Percentiles rank a stretch among this genome's conserved stretches.
Evolutionary conservation across 2,888 invertebrate genomes (phyloP).

Genomic region (Thera obeliscata): DNA sequence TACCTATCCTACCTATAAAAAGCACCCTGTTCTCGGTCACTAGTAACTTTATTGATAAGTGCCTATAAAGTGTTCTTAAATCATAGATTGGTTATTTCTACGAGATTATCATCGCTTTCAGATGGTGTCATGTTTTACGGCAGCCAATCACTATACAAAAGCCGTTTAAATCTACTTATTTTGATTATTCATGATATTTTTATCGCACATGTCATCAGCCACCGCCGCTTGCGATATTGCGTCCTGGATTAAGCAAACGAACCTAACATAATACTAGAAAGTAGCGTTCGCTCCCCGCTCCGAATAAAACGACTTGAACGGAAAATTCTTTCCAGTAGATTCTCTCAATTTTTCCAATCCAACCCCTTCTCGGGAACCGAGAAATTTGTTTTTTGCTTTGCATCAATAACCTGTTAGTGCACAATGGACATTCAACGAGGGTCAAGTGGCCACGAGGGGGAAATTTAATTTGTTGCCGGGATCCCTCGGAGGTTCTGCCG

Average conservation of each 20-base stretch:
- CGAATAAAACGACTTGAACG: constrained; percentile 20
- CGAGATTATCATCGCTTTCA: too few species aligned
- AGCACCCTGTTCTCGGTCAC: too few species aligned
- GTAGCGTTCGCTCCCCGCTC: constrained; percentile 8
- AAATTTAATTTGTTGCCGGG: constrained; percentile 68
- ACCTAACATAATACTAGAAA: constrained; percentile 17
- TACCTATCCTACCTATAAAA: too few species aligned
- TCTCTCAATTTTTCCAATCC: constrained; percentile 31
- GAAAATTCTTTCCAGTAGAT: constrained; percentile 29
- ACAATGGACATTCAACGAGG: constrained; percentile 63
- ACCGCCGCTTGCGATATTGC: constrained; percentile 10
- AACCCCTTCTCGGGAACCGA: constrained; percentile 35
- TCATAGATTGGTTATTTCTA: too few species aligned
- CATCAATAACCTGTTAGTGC: constrained; percentile 66
- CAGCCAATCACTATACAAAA: too few species aligned
- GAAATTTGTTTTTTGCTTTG: constrained; percentile 57
- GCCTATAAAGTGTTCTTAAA: too few species aligned
- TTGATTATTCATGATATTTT: not conserved
- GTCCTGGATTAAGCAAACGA: constrained; percentile 16
- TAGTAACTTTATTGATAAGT: too few species aligned
- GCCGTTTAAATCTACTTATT: too few species aligned
- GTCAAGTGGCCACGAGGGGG: constrained; percentile 66
- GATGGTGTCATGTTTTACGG: too few species aligned
- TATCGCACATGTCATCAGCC: not conserved
- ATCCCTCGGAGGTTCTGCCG: constrained; percentile 54